phyloP scores from a whole-genome alignment of 2,888 invertebrate species.

The Pachydiplax longipennis region DNA sequence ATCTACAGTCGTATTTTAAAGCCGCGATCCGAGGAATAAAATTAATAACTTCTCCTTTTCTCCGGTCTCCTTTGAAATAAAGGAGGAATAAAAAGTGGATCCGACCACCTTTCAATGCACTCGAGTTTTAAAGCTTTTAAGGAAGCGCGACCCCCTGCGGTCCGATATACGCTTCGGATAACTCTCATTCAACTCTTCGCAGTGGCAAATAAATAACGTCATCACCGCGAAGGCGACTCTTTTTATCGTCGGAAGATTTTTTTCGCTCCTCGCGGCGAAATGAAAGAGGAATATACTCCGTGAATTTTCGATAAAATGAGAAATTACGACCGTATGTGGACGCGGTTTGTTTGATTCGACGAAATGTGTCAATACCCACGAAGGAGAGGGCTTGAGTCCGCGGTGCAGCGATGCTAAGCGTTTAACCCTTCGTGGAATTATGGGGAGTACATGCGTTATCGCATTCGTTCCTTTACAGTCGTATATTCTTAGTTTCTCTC shows the following conservation, averaged over 20 bases:
- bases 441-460: not conserved
- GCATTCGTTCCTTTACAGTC: no score
- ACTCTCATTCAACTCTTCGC: not conserved
- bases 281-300: not conserved
- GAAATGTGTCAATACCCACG: not conserved
- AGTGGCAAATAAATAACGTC: not conserved
- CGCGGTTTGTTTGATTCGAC: not conserved
- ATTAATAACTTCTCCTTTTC: no score
- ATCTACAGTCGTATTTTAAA: no score
- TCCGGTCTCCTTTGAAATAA: not conserved
- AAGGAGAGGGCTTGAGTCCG: not conserved
- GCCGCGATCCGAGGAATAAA: no score
- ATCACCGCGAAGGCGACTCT: not conserved
- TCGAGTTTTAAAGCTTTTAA: not conserved
- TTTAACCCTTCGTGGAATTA: not conserved
- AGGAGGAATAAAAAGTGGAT: not conserved
- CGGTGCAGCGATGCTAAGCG: not conserved
- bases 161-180: not conserved
- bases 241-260: not conserved
- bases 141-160: not conserved
- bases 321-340: not conserved
- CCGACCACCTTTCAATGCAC: not conserved
- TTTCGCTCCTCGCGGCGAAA: not conserved
- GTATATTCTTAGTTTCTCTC: no score
- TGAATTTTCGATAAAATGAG: not conserved